Conservation (phyloP, 2,888 invertebrate genomes). For the Seira sanloemensis region DNA sequence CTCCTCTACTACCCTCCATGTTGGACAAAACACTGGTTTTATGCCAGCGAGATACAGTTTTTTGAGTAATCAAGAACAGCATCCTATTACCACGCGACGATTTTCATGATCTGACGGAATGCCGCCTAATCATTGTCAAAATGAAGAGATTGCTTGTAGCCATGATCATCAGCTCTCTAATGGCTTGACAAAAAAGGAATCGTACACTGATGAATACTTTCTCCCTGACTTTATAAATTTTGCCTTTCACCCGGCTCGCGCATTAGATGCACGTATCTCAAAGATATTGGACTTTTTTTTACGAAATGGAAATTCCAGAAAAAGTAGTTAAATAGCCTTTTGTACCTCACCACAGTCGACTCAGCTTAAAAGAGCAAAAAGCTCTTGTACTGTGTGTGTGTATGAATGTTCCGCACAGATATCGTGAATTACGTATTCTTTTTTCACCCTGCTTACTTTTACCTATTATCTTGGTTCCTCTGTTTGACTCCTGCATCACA, state of each 20-base stretch:
- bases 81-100: slow-evolving; percentile 2
- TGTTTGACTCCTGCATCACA: neutral
- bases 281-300: too few relatives aligned
- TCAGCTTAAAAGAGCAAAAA: neutral
- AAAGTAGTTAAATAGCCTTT: too few relatives aligned
- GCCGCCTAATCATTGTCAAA: slow-evolving; percentile 38
- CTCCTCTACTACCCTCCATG: too few relatives aligned
- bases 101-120: slow-evolving; percentile 37
- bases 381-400: too few relatives aligned
- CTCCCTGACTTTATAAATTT: too few relatives aligned
- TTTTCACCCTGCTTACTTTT: neutral
- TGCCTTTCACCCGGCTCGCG: too few relatives aligned
- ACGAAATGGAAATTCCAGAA: too few relatives aligned
- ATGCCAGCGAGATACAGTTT: too few relatives aligned
- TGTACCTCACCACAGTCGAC: neutral
- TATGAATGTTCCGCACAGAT: slow-evolving; percentile 34
- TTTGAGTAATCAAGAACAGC: neutral
- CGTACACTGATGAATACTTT: too few relatives aligned
- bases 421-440: slow-evolving; percentile 18
- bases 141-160: slow-evolving; percentile 23
- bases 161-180: slow-evolving; percentile 10
- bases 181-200: neutral
- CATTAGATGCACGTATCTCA: too few relatives aligned
- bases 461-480: neutral
- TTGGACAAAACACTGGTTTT: too few relatives aligned